Evolutionary conservation across 2,888 invertebrate species (phyloP).

Genomic region (Chymomyza fuscimana): DNA sequence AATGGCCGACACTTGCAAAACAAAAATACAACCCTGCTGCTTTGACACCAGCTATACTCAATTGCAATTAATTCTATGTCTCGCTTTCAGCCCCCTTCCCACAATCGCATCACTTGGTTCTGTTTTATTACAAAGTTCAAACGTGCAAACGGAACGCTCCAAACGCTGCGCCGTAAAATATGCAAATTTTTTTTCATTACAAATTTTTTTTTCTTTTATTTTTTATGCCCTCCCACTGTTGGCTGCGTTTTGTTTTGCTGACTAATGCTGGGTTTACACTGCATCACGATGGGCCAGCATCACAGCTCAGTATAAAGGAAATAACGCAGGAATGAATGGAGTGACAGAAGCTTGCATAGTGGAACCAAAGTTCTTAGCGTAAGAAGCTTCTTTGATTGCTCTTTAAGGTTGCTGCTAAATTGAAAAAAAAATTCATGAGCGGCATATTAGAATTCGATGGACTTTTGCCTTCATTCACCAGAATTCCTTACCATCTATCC

Average conservation of each 20-base stretch:
- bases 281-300: constrained; percentile 6
- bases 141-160: constrained; percentile 6
- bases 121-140: constrained; percentile 33
- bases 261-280: background rate
- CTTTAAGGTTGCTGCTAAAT: no score
- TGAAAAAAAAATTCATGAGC: no score
- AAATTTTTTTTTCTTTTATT: constrained; percentile 27
- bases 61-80: constrained; percentile 41
- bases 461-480: no score
- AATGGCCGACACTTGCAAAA: constrained; percentile 28
- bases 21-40: constrained; percentile 3
- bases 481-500: no score
- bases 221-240: background rate
- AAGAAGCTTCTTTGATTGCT: no score
- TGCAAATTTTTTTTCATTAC: constrained; percentile 66
- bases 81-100: background rate
- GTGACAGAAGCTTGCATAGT: no score
- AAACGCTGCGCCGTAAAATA: constrained; percentile 37
- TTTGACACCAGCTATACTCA: constrained; percentile 1
- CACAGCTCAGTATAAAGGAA: no score
- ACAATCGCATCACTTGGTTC: background rate
- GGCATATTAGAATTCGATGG: no score
- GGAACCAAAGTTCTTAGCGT: no score
- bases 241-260: constrained; percentile 21
- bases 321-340: no score